Percentiles rank a stretch among this genome's conserved stretches.
Evolutionary conservation across 2,113 vertebrate species (phyloP).

Genomic region (Oncorhynchus masou): DNA sequence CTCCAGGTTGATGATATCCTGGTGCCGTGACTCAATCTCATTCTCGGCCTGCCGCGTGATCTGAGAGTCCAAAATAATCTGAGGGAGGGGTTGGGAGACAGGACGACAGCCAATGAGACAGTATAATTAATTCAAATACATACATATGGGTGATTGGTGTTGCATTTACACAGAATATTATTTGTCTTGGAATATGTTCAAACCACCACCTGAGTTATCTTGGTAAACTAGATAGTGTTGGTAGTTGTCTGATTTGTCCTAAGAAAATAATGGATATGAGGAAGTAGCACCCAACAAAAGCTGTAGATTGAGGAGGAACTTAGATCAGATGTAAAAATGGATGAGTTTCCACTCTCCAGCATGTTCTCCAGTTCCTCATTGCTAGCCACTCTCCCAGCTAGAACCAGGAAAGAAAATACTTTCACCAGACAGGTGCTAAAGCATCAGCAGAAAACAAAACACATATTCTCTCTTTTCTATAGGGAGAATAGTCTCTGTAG

Average conservation of each 20-base stretch:
- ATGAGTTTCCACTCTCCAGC: conserved; percentile 91
- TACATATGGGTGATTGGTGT: too few species aligned
- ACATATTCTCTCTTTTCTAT: conserved; percentile 35
- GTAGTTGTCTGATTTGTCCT: background rate
- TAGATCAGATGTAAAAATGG: conserved; percentile 94
- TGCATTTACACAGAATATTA: background rate
- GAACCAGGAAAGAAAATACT: conserved; percentile 14
- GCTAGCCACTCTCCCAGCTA: conserved; percentile 89
- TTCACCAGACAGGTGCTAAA: background rate
- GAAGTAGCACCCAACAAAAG: too few species aligned
- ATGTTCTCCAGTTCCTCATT: conserved; percentile 92
- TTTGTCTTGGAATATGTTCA: too few species aligned
- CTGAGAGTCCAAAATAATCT: conserved; percentile 96
- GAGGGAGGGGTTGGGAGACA: conserved; percentile 2
- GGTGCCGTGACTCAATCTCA: conserved; percentile 93
- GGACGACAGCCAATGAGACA: too few species aligned
- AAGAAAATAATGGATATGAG: too few species aligned
- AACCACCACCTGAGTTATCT: background rate
- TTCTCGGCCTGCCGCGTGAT: conserved; percentile 90
- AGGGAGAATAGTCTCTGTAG: conserved; percentile 41
- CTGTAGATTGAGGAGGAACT: conserved; percentile 37
- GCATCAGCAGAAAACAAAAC: background rate
- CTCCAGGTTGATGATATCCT: conserved; percentile 92
- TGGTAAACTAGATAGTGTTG: conserved; percentile 34
- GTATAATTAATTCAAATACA: too few species aligned